These are phyloP conservation scores for Hippoglossus stenolepis DNA, from an alignment of 2,113 vertebrate genomes.

Conservation along the genomic window DNA sequence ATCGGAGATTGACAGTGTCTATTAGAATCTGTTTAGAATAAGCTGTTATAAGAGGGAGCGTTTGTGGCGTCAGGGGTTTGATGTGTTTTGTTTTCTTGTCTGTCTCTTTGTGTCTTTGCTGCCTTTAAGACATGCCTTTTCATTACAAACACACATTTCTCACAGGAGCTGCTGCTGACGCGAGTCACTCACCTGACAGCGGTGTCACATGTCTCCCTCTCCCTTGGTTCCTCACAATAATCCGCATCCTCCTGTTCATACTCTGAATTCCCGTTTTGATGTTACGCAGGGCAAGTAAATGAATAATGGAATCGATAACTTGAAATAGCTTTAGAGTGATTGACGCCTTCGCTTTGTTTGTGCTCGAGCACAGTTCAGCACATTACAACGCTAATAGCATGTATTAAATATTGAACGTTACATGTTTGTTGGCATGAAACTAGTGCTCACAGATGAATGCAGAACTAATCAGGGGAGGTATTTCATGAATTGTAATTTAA, in stretches of 20 bases:
- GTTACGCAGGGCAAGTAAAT: background rate
- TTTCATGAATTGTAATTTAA: constrained; percentile 19
- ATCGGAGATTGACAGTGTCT: constrained; percentile 41
- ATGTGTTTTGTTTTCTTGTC: constrained; percentile 55
- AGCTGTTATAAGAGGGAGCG: constrained; percentile 16
- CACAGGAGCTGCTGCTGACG: constrained; percentile 31
- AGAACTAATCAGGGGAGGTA: background rate
- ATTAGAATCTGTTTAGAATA: constrained; percentile 33
- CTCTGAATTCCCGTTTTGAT: background rate
- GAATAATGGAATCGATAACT: constrained; percentile 1
- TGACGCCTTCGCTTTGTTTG: background rate
- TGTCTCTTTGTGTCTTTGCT: constrained; percentile 48
- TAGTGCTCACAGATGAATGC: constrained; percentile 17
- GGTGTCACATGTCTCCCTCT: constrained; percentile 29
- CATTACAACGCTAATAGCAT: background rate
- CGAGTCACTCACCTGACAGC: constrained; percentile 42
- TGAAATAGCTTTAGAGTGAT: background rate
- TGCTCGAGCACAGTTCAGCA: background rate
- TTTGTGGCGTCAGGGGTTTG: constrained; percentile 40
- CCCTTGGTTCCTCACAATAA: constrained; percentile 9
- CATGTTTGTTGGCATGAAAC: constrained; percentile 9
- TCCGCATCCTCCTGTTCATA: background rate
- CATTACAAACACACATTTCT: constrained; percentile 47
- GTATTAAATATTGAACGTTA: constrained; percentile 19
- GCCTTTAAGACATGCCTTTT: constrained; percentile 20